These are phyloP conservation scores for Drosophila mojavensis DNA, from an alignment of 1,140 invertebrate genomes.

Conservation along the genomic window DNA sequence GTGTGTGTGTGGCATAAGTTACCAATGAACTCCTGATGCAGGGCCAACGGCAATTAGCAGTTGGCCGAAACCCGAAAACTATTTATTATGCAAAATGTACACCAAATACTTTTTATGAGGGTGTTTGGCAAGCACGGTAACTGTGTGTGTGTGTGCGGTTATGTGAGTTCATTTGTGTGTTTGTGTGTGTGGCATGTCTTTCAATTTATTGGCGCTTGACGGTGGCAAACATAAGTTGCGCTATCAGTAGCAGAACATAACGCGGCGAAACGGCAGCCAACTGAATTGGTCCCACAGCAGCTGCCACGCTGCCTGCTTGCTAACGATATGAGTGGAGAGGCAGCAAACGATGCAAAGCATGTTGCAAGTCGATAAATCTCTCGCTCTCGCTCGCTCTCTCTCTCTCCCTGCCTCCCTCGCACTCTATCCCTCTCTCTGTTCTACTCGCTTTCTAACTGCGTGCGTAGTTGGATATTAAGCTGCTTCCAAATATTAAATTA, in stretches of 20 bases:
- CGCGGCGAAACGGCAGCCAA: constrained; percentile 24
- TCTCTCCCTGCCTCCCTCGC: constrained; percentile 5
- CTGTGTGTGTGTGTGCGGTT: not conserved
- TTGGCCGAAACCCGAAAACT: not conserved
- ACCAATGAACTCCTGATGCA: not conserved
- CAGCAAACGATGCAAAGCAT: constrained; percentile 28
- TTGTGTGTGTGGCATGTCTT: constrained; percentile 37
- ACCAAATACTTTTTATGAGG: not conserved
- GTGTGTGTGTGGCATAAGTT: not conserved
- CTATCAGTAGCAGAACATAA: constrained; percentile 70
- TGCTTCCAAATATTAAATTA: constrained; percentile 83
- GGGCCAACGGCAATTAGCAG: constrained; percentile 6
- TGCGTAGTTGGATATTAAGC: constrained; percentile 72
- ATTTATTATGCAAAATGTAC: constrained; percentile 17
- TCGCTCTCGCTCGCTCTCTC: constrained; percentile 6
- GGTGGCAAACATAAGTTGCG: constrained; percentile 74
- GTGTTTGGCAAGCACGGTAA: not conserved
- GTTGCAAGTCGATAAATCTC: constrained; percentile 42
- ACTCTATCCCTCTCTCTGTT: constrained; percentile 21
- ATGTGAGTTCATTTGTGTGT: constrained; percentile 4
- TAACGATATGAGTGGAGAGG: constrained; percentile 39
- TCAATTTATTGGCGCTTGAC: constrained; percentile 74
- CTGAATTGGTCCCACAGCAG: constrained; percentile 24
- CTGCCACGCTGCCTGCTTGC: constrained; percentile 31
- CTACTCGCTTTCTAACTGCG: constrained; percentile 34